phyloP scores from a whole-genome alignment of 2,113 vertebrate genomes.

The Zeus faber region DNA sequence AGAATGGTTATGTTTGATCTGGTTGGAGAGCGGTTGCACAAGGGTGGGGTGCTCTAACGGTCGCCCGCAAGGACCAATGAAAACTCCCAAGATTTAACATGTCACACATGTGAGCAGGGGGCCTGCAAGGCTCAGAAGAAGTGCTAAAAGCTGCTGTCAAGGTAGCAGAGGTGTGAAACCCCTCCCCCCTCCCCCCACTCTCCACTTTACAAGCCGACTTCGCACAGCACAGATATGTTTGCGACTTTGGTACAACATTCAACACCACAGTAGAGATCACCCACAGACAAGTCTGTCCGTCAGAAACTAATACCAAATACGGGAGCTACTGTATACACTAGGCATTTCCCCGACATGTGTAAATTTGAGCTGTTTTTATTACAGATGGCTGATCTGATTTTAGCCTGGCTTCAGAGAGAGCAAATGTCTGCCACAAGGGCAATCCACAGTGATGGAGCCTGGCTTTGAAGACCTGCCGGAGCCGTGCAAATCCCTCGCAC shows the following conservation, averaged over 20 bases:
- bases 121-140: conserved; percentile 44
- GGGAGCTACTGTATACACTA: conserved; percentile 23
- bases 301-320: conserved; percentile 23
- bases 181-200: conserved; percentile 29
- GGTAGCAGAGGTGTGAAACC: conserved; percentile 56
- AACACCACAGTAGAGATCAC: background rate
- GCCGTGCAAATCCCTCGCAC: conserved; percentile 53
- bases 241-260: conserved; percentile 15
- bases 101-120: conserved; percentile 47
- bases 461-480: conserved; percentile 36
- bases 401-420: conserved; percentile 53
- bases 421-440: conserved; percentile 50
- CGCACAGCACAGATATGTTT: too few relatives aligned
- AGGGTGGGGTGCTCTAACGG: conserved; percentile 31
- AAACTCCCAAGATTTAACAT: conserved; percentile 50
- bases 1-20: conserved; percentile 56
- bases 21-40: conserved; percentile 14
- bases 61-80: conserved; percentile 53
- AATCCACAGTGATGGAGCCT: conserved; percentile 32
- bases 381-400: conserved; percentile 67
- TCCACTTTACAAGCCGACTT: conserved; percentile 24
- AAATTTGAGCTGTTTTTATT: conserved; percentile 64
- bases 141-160: conserved; percentile 54
- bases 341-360: conserved; percentile 3
- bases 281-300: conserved; percentile 4